Evolutionary conservation across 2,888 invertebrate species (phyloP), one percentile per base, ranked within the genome.

Genomic region (Plebejus anna): DNA sequence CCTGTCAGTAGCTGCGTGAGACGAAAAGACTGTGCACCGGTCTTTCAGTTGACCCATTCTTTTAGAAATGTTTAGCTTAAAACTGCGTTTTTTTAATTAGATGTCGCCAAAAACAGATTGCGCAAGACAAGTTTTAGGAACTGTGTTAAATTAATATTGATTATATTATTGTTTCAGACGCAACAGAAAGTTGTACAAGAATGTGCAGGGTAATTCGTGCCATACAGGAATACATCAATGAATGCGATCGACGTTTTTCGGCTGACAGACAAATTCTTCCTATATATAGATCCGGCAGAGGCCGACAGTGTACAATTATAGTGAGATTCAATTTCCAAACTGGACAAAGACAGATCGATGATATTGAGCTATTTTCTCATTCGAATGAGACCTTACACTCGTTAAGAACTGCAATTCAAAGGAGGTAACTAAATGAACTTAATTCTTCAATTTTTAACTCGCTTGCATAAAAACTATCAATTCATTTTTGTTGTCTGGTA

Each of bases 121-220:
- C 11, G 47, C 9, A 47, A 47, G 9, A 11, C 47, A 47, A 47
- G 47, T 47, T 9, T 42, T 42, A 9, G 42, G 42, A 6, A 42
- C 6, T 47, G 55, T 55, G 11, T 16, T 13, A 55, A 51, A 55
- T 16, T 16, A 55, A 55, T 55, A 55, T 55, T 55, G 0, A 55
- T 38, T 72, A 4, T 61, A 55, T 38, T 72, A 4, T 61, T 7
- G 77, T 70, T 78, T 77, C 84, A 94, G 94, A 92, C 84, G 86
- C 87, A 76, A 85, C 88, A 9, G 90, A 91, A 82, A 88, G 84
- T 82, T 94, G 94, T 86, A 91, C 91, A 80, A 90, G 97, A 89
- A 98, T 99, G 97, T 98, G 98, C 89, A 96, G 99, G 81, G 97
- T 99, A 77, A 96, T 99, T 90, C 97, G 98, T 91, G 98, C 99